Percentiles rank a stretch among this genome's conserved stretches.
Evolutionary conservation across 2,113 vertebrate genomes (phyloP).

Genomic region (Myotis lucifugus): DNA sequence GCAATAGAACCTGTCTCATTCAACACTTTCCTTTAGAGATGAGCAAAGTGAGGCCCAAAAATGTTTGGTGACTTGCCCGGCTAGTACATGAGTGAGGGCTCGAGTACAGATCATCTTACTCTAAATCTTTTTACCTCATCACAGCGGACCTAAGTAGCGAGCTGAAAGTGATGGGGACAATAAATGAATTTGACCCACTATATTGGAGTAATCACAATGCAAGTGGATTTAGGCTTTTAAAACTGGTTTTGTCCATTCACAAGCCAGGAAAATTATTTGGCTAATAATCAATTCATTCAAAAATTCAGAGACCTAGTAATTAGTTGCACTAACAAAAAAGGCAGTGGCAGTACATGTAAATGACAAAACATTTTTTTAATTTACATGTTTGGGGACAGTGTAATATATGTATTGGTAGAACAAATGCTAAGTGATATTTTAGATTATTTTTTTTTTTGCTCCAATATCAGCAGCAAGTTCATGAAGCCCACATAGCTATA

Average conservation of each 20-base stretch:
- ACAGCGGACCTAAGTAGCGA: not conserved
- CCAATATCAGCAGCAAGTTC: not conserved
- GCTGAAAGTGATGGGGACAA: not conserved
- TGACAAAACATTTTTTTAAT: not conserved
- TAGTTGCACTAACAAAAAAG: not conserved
- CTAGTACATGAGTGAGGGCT: not conserved
- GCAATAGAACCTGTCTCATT: not conserved
- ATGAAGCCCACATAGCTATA: not conserved
- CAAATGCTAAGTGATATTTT: not conserved
- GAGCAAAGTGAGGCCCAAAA: not conserved
- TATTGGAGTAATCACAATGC: not conserved
- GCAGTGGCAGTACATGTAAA: not conserved
- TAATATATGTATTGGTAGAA: not conserved
- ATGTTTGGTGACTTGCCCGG: not conserved
- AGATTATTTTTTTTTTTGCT: slow-evolving; percentile 18
- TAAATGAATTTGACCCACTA: not conserved
- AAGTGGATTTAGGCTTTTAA: slow-evolving; percentile 6
- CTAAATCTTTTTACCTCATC: not conserved
- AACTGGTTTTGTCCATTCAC: not conserved
- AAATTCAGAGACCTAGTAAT: slow-evolving; percentile 24
- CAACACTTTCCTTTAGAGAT: not conserved
- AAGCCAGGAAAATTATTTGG: not conserved
- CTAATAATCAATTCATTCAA: not conserved
- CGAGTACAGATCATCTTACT: not conserved
- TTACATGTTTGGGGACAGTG: not conserved